phyloP scores from a whole-genome alignment of 2,888 invertebrate species.

The Zele albiditarsus region DNA sequence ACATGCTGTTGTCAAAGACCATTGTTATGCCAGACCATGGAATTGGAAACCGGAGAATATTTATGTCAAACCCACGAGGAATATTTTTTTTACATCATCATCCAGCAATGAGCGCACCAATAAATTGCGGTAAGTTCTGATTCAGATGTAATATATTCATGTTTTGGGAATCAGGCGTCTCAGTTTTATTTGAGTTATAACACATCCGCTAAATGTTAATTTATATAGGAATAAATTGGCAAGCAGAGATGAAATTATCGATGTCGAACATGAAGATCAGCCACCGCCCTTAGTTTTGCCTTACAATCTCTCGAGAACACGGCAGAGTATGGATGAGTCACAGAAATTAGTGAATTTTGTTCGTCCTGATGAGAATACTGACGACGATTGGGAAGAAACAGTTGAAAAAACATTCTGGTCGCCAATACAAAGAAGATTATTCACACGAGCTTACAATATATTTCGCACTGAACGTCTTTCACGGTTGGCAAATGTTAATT shows the following conservation, averaged over 20 bases:
- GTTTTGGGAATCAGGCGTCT: not conserved
- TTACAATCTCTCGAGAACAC: constrained; percentile 78
- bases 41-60: constrained; percentile 79
- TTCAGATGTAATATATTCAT: not conserved
- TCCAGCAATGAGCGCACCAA: not conserved
- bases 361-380: constrained; percentile 74
- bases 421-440: constrained; percentile 78
- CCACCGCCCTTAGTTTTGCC: constrained; percentile 54
- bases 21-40: constrained; percentile 83
- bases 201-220: not conserved
- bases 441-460: constrained; percentile 79
- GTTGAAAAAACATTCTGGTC: constrained; percentile 79
- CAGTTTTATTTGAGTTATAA: not conserved
- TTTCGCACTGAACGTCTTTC: constrained; percentile 80
- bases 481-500: constrained; percentile 77
- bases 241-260: constrained; percentile 63
- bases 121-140: not conserved
- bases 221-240: not conserved
- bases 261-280: constrained; percentile 70
- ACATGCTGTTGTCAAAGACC: constrained; percentile 78
- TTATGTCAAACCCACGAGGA: constrained; percentile 77
- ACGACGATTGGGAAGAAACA: constrained; percentile 81
- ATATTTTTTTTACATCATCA: constrained; percentile 72
- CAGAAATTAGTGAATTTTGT: constrained; percentile 79
- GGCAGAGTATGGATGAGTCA: constrained; percentile 82